Evolutionary conservation across 2,113 vertebrate genomes (phyloP).

Genomic region (Crotalus horridus): DNA sequence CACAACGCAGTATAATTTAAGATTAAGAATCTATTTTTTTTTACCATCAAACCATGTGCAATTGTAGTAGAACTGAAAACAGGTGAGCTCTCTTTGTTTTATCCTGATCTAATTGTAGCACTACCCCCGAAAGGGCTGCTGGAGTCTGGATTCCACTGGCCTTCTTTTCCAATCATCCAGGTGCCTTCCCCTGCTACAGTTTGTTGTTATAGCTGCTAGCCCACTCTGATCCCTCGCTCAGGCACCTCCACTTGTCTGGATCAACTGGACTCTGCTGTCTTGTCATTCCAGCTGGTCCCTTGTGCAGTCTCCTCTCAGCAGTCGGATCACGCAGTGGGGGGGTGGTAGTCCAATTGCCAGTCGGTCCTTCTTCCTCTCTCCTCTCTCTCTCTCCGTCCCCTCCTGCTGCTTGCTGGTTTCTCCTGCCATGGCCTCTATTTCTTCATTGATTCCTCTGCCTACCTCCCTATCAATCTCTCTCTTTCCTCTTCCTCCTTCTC

Average conservation of each 20-base stretch:
- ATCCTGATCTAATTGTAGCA: background rate
- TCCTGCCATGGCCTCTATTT: background rate
- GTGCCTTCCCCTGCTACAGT: background rate
- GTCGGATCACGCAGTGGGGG: background rate
- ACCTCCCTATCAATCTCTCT: background rate
- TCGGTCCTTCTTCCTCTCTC: too few species aligned
- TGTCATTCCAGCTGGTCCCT: background rate
- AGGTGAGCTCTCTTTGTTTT: slow-evolving; percentile 2
- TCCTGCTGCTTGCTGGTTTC: background rate
- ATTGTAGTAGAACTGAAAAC: background rate
- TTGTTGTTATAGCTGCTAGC: background rate
- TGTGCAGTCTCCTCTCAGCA: background rate
- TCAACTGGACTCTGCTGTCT: background rate
- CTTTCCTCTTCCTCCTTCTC: background rate
- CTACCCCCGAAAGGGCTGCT: background rate
- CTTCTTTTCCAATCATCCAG: background rate
- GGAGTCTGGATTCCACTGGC: background rate
- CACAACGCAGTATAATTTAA: background rate
- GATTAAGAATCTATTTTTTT: slow-evolving; percentile 5
- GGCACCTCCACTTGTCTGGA: background rate
- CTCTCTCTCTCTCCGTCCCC: too few species aligned
- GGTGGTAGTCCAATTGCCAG: too few species aligned
- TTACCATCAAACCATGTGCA: background rate
- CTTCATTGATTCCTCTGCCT: background rate
- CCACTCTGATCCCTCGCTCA: background rate